A percentile compares a stretch with the other conserved stretches of the same genome.
phyloP scores from a whole-genome alignment of 2,113 vertebrate species.

The Sinosuthora webbiana region DNA sequence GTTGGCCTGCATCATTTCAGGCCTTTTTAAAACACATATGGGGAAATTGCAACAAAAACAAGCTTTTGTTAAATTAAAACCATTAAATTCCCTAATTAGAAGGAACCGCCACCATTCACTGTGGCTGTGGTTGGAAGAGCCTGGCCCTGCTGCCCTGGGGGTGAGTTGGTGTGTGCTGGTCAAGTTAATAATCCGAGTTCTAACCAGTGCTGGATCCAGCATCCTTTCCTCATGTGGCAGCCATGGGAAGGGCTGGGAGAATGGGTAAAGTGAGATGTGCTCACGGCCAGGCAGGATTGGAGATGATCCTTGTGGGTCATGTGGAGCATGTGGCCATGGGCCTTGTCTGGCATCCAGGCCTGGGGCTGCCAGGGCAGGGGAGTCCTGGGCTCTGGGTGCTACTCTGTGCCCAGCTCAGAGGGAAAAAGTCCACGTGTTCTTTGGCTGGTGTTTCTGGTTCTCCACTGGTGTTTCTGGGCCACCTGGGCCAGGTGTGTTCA shows the following conservation, averaged over 20 bases:
- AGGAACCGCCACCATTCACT: neutral
- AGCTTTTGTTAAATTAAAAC: neutral
- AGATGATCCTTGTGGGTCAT: neutral
- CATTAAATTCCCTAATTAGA: neutral
- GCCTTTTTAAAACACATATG: neutral
- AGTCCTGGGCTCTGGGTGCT: neutral
- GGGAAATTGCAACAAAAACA: neutral
- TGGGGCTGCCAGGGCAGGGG: rapidly evolving
- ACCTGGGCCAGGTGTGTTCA: neutral
- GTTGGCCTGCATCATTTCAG: neutral
- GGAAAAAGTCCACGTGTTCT: neutral
- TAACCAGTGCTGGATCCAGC: neutral
- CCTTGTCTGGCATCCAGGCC: too few species aligned
- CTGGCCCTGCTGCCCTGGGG: neutral
- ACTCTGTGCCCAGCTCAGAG: neutral
- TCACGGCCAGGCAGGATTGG: rapidly evolving
- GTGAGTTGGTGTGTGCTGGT: neutral
- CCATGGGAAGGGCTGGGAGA: neutral
- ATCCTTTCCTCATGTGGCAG: rapidly evolving
- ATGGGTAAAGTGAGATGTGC: neutral
- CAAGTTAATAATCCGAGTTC: neutral
- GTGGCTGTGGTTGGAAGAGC: neutral
- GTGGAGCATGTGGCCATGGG: rapidly evolving
- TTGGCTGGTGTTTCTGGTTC: neutral
- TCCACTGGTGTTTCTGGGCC: neutral